A percentile compares a stretch with the other conserved stretches of the same genome.
phyloP scores from a whole-genome alignment of 2,113 vertebrate genomes.

The Ciconia stormi region DNA sequence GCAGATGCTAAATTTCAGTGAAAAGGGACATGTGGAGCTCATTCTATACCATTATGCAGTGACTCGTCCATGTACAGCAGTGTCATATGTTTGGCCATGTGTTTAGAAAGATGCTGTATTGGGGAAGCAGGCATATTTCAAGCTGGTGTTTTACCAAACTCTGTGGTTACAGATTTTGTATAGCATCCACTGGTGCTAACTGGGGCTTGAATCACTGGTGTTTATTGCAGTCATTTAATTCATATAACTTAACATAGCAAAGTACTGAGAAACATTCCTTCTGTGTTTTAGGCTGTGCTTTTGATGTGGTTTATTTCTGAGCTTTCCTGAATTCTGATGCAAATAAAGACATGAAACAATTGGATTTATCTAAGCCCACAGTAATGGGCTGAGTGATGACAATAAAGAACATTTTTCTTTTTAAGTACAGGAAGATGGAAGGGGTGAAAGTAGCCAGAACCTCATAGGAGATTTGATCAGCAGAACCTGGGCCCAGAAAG shows the following conservation, averaged over 20 bases:
- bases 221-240: background rate
- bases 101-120: background rate
- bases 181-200: background rate
- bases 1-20: background rate
- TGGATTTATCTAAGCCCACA: background rate
- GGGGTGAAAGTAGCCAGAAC: background rate
- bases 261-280: background rate
- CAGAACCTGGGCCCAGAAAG: background rate
- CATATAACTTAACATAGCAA: background rate
- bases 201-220: background rate
- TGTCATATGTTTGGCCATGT: background rate
- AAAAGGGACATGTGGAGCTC: background rate
- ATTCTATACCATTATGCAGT: background rate
- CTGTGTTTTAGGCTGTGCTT: background rate
- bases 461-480: background rate
- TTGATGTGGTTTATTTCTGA: background rate
- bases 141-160: background rate
- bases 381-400: background rate
- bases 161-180: background rate
- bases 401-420: background rate
- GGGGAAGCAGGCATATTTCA: background rate
- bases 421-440: background rate
- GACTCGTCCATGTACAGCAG: accelerated
- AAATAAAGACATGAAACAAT: background rate
- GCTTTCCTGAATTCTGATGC: background rate